Base-by-base conservation (phyloP, 2,888 invertebrate species). In the Thera obeliscata region DNA sequence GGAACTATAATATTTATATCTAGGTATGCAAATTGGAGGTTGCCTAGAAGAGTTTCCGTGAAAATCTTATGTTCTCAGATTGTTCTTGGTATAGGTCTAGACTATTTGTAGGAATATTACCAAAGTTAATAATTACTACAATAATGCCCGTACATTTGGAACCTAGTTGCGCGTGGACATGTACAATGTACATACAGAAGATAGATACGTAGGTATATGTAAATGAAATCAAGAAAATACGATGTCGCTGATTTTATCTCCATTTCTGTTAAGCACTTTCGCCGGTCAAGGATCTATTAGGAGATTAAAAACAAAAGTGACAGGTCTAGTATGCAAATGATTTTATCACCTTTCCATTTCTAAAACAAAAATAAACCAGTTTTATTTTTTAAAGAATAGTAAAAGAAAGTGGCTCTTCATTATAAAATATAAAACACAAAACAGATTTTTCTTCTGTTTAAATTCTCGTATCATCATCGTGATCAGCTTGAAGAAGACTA, bases 291-390 rank as follows among this genome's bases (percentile, higher is more conserved):
- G 59, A 63, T 66, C 67, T 70, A 63, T 22, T 52, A 6, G 63
- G 41, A 61, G 38, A 56, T 61, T 43, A 71, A 72, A 52, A 74
- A 65, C 64, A 74, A 73, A 74, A 73, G 69, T 74, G 66, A 59
- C 66, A 61, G 63, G 61, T 70, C 74, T 69, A 61, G 71, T 69
- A 60, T 64, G 66, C 54, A 65, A 56, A 65, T 67, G 59, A 55
- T 56, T 61, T 68, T 48, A 67, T 43, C 6, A 36, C 54, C 58
- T 66, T 68, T 58, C 63, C 50, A 55, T 71, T 64, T 65, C 48
- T 69, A 62, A 54, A 58, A n/a, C 9, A 41, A 33, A 56, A 38
- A 49, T 55, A 9, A 22, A 2, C 52, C 22, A 6, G 33, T 33
- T 52, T 52, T 33, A 33, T 33, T 52, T 52, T 9, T 52, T 33